Evolutionary conservation across 2,797 vertebrate species (phyloP).

Genomic region (Acrossocheilus wenchowensis): DNA sequence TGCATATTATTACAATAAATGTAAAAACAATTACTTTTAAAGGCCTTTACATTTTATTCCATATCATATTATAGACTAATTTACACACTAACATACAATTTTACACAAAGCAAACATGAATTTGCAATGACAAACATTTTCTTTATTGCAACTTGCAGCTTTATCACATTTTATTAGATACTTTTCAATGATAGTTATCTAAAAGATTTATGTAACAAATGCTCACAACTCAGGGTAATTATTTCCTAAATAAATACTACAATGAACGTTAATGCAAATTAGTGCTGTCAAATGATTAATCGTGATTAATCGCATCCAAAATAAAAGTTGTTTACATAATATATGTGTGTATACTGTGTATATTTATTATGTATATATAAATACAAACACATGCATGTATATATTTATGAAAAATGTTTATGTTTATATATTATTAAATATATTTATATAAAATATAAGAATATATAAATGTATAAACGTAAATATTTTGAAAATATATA

Average conservation of each 20-base stretch:
- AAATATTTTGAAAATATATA: too few relatives aligned
- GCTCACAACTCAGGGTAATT: neutral
- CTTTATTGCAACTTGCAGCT: neutral
- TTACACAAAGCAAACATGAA: neutral
- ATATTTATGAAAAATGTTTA: too few relatives aligned
- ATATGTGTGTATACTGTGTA: too few relatives aligned
- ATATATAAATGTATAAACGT: too few relatives aligned
- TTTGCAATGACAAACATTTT: neutral
- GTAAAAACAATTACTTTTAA: neutral
- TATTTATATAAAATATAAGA: too few relatives aligned
- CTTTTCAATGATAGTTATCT: neutral
- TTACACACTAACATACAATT: neutral
- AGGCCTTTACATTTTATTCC: neutral
- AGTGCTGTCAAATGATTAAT: too few relatives aligned
- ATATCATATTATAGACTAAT: neutral
- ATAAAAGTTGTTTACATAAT: too few relatives aligned
- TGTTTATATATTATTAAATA: too few relatives aligned
- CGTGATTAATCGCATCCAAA: too few relatives aligned
- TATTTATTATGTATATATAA: too few relatives aligned
- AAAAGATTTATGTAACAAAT: neutral
- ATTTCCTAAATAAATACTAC: neutral
- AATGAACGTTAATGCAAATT: neutral
- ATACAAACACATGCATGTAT: too few relatives aligned
- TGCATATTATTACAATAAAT: neutral
- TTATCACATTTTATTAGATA: neutral